Conservation (phyloP, 2,113 vertebrate species). For the Arizona elegans region DNA sequence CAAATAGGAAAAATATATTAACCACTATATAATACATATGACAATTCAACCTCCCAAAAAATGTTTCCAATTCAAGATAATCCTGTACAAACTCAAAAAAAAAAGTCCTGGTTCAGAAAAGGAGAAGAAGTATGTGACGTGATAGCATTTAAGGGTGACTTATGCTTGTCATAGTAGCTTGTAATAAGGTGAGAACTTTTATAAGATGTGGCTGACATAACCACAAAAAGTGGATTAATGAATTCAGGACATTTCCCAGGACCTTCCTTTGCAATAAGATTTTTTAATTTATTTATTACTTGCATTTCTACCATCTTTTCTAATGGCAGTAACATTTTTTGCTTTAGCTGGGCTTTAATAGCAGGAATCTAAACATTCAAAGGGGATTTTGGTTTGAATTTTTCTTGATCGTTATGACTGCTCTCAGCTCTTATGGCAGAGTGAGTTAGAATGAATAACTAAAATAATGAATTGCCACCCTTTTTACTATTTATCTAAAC, state of each 20-base stretch:
- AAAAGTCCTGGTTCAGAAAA: background rate
- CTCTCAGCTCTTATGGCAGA: background rate
- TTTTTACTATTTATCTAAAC: background rate
- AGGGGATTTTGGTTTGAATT: background rate
- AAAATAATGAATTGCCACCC: background rate
- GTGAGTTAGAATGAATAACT: background rate
- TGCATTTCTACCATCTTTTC: background rate
- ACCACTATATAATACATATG: background rate
- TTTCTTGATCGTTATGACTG: background rate
- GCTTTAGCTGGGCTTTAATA: background rate
- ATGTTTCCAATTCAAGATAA: background rate
- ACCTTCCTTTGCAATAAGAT: background rate
- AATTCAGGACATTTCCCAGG: constrained; percentile 1
- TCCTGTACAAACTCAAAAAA: background rate
- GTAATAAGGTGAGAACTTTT: background rate
- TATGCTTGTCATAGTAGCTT: background rate
- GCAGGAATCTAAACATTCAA: background rate
- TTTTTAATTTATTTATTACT: background rate
- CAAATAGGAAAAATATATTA: background rate
- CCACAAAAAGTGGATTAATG: background rate
- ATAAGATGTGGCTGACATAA: background rate
- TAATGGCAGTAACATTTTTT: background rate
- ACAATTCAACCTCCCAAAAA: background rate
- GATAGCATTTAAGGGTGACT: background rate
- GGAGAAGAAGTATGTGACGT: background rate